Base-by-base conservation (phyloP, 2,113 vertebrate genomes). In the Raja brachyura region DNA sequence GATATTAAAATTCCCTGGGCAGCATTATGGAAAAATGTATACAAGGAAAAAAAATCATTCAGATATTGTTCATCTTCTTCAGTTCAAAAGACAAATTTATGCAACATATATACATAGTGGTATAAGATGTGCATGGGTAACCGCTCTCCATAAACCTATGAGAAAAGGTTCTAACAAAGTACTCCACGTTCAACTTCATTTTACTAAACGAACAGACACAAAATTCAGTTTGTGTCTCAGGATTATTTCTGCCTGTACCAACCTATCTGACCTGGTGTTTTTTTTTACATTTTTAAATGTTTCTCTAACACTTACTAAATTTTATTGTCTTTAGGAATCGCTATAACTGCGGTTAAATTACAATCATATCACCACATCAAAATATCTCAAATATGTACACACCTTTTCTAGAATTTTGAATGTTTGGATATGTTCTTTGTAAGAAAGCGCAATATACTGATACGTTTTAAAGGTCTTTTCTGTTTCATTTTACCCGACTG, bases 61-160 rank as follows among this genome's bases (percentile, higher is more conserved):
- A 96, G 97, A 97, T 96, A 96, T 96, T 92, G 31, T 48, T 92
- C 73, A 73, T 74, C 97, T 96, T 97, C 96, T 97, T 97, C 97
- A 98, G 97, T 97, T 96, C 96, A 97, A 97, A 97, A 96, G 96
- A 97, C 97, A 97, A 97, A 97, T 98, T 96, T 98, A 97, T 92
- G 90, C 68, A 97, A 97, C 97, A 97, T 97, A 98, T 97, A 96
- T 97, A 97, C 97, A 97, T 94, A 95, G 95, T 95, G 96, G 97
- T 97, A 92, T 73, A 97, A 97, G 97, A 96, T 97, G 96, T 96
- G 95, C 78, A 94, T 96, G 96, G 39, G 96, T 96, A 97, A 97
- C 95, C 96, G 96, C 95, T 95, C 95, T 95, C 93, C 93, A 93
- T 93, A 93, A 83, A 93, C 93, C 95, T 95, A 95, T 94, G 90